A percentile compares a stretch with the other conserved stretches of the same genome.
Evolutionary conservation across 2,797 vertebrate genomes (phyloP).

Genomic region (Enteromius mattozi): DNA sequence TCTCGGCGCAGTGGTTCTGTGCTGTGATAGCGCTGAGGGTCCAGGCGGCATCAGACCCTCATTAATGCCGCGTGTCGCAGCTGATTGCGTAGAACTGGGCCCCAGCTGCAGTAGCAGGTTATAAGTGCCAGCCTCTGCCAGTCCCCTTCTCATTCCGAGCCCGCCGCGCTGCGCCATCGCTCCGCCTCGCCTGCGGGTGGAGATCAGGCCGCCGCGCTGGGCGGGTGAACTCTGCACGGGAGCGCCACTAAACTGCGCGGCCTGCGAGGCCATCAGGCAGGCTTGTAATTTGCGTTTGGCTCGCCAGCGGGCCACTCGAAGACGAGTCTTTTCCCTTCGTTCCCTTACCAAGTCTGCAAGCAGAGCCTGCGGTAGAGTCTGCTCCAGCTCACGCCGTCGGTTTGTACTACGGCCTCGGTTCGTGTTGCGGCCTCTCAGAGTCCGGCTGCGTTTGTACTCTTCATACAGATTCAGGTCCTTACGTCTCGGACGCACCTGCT

Average conservation of each 20-base stretch:
- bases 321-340: constrained; percentile 81
- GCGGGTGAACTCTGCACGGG: constrained; percentile 28
- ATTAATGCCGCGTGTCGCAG: constrained; percentile 40
- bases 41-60: constrained; percentile 52
- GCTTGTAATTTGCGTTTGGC: constrained; percentile 82
- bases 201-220: constrained; percentile 42
- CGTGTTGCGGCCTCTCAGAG: constrained; percentile 74
- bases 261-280: constrained; percentile 65
- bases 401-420: constrained; percentile 70
- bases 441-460: constrained; percentile 77
- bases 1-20: constrained; percentile 47
- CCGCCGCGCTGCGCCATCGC: constrained; percentile 35
- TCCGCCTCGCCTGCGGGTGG: constrained; percentile 41
- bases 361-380: constrained; percentile 80
- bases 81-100: constrained; percentile 49
- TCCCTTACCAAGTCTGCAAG: constrained; percentile 76
- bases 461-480: constrained; percentile 78
- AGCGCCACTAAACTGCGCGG: constrained; percentile 43
- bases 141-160: constrained; percentile 43
- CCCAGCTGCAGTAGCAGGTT: constrained; percentile 59
- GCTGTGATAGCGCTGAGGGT: constrained; percentile 42
- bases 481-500: constrained; percentile 67
- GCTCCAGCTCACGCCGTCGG: constrained; percentile 77
- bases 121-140: constrained; percentile 52
- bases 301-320: constrained; percentile 81